These are phyloP conservation scores for Neodon shergylaensis DNA, from an alignment of 2,113 vertebrate genomes.

Conservation along the genomic window DNA sequence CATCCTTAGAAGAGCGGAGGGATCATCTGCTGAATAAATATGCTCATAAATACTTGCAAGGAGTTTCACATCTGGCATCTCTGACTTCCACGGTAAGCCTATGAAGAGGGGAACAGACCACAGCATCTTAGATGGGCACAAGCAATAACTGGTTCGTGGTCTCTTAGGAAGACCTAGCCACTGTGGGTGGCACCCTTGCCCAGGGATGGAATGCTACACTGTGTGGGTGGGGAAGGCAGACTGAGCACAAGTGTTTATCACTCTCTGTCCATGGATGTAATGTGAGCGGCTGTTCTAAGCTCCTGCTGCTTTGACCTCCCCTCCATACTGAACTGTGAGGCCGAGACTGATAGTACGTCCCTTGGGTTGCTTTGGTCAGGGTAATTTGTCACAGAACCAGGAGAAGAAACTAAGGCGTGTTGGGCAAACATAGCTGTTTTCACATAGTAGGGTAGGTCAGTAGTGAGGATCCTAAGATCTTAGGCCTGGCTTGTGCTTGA, in stretches of 20 bases:
- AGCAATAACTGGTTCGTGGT: not conserved
- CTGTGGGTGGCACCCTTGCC: not conserved
- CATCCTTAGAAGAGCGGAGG: not conserved
- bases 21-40: constrained; percentile 7
- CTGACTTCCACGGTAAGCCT: constrained; percentile 27
- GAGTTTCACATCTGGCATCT: not conserved
- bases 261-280: not conserved
- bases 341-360: too few species aligned
- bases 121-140: not conserved
- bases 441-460: not conserved
- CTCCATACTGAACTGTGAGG: not conserved
- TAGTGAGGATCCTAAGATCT: not conserved
- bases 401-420: not conserved
- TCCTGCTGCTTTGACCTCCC: not conserved
- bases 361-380: too few species aligned
- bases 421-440: not conserved
- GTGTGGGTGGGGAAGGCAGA: too few species aligned
- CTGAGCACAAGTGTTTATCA: not conserved
- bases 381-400: not conserved
- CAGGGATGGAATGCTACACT: not conserved
- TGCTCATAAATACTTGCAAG: constrained; percentile 21
- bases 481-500: not conserved
- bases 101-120: not conserved
- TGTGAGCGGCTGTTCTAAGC: not conserved
- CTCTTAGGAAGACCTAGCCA: constrained; percentile 20